A percentile compares a stretch with the other conserved stretches of the same genome.
These are phyloP conservation scores for Coranthus polyacanthus DNA, from an alignment of 2,797 vertebrate species.

Conservation along the genomic window DNA sequence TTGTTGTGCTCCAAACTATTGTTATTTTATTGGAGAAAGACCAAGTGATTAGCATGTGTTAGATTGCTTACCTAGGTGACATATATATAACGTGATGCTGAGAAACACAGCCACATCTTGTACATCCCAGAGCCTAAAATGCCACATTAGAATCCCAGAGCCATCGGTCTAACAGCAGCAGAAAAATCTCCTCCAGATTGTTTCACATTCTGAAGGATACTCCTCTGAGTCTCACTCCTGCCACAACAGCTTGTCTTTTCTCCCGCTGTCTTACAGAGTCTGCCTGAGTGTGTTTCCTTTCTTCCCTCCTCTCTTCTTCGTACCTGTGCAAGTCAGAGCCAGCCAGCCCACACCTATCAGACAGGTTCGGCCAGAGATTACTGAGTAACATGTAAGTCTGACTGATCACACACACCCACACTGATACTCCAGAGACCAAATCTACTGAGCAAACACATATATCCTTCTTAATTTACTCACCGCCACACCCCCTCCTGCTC, in stretches of 20 bases:
- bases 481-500: not conserved
- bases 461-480: conserved; percentile 11
- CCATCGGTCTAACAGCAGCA: conserved; percentile 59
- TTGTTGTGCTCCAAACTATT: too few species aligned
- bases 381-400: conserved; percentile 46
- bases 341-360: conserved; percentile 64
- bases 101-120: conserved; percentile 76
- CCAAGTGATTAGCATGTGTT: not conserved
- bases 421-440: conserved; percentile 1
- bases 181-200: conserved; percentile 59
- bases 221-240: conserved; percentile 3
- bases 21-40: too few species aligned
- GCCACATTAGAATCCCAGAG: conserved; percentile 82
- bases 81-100: conserved; percentile 78
- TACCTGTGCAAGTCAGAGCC: conserved; percentile 47
- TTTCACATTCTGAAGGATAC: conserved; percentile 42
- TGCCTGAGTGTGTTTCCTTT: conserved; percentile 14
- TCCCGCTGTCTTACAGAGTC: not conserved
- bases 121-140: conserved; percentile 67
- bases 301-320: conserved; percentile 44
- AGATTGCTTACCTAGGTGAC: conserved; percentile 83
- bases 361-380: conserved; percentile 74
- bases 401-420: conserved; percentile 6
- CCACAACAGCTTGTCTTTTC: not conserved
- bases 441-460: not conserved